Evolutionary conservation across 2,113 vertebrate species (phyloP).

Genomic region (Sylvietta virens): DNA sequence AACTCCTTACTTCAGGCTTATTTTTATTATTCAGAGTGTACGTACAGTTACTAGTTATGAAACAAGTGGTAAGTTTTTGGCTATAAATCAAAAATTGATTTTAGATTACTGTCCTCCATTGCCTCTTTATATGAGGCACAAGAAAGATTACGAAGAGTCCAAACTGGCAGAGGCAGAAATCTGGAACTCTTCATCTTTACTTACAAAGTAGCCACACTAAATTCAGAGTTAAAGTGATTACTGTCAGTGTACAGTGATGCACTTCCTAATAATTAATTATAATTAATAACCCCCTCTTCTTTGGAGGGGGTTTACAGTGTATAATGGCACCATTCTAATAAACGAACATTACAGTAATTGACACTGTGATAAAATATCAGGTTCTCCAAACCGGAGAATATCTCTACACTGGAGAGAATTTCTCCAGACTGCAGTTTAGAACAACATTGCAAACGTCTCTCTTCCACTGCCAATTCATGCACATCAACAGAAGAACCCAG

Average conservation of each 20-base stretch:
- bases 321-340: background rate
- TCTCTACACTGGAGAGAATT: background rate
- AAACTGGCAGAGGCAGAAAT: background rate
- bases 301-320: background rate
- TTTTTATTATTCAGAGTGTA: background rate
- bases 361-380: background rate
- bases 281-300: background rate
- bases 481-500: background rate
- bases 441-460: background rate
- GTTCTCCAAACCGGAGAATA: background rate
- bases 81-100: background rate
- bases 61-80: background rate
- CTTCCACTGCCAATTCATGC: background rate
- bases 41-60: background rate
- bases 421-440: background rate
- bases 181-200: background rate
- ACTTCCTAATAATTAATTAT: background rate
- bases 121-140: background rate
- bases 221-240: background rate
- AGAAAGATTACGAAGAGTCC: background rate
- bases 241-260: background rate
- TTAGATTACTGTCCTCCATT: background rate
- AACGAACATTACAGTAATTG: background rate
- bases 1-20: background rate
- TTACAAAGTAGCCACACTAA: background rate